Conservation (phyloP, 2,113 vertebrate species). For the Fulica atra region DNA sequence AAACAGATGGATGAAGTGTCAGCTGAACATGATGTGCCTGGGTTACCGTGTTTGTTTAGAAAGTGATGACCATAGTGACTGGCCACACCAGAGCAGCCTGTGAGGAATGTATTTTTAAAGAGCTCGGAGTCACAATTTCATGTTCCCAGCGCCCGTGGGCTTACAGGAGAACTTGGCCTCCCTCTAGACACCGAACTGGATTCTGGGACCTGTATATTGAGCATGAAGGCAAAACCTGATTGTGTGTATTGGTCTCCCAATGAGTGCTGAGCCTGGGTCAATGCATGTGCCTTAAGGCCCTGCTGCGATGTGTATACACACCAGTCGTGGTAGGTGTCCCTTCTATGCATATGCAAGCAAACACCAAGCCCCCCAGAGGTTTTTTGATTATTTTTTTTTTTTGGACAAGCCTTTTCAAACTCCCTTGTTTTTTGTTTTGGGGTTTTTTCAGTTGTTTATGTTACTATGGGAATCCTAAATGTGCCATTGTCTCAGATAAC, state of each 20-base stretch:
- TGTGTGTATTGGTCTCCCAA: neutral
- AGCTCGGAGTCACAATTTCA: neutral
- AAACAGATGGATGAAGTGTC: slow-evolving; percentile 31
- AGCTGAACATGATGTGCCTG: neutral
- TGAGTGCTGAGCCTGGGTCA: neutral
- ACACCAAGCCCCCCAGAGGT: neutral
- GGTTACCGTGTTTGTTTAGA: slow-evolving; percentile 9
- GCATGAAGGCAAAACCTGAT: neutral
- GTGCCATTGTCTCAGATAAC: neutral
- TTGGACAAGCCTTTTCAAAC: neutral
- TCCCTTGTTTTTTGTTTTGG: neutral
- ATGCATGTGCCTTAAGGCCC: neutral
- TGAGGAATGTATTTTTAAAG: neutral
- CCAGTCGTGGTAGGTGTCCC: rapidly evolving
- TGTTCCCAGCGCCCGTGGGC: neutral
- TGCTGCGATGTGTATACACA: neutral
- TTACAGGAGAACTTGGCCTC: neutral
- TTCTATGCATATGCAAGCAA: neutral
- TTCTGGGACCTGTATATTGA: neutral
- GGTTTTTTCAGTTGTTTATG: neutral
- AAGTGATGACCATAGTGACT: neutral
- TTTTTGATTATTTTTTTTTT: neutral
- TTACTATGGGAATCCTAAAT: neutral
- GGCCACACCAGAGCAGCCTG: neutral
- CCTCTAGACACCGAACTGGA: neutral